Evolutionary conservation across 2,888 invertebrate genomes (phyloP).

Genomic region (Drosophila histrio): DNA sequence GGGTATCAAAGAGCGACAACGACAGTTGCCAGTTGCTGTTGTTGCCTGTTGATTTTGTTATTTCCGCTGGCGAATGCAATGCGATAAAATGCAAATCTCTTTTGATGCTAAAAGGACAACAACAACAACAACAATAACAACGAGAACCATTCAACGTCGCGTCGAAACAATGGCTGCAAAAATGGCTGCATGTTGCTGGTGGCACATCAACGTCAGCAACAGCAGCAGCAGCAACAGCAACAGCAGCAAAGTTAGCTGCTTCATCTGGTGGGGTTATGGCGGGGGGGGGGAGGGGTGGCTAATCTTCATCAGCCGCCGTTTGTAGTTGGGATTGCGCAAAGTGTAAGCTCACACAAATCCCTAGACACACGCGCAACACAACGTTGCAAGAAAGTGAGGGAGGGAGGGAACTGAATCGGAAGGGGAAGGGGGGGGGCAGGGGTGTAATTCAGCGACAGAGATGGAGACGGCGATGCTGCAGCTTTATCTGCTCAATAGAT

Average conservation of each 20-base stretch:
- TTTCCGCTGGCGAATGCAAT: conserved; percentile 71
- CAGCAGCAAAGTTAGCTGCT: conserved; percentile 21
- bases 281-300: conserved; percentile 44
- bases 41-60: conserved; percentile 62
- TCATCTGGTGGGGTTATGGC: not conserved
- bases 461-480: conserved; percentile 46
- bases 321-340: conserved; percentile 68
- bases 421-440: not conserved
- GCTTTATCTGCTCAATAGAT: conserved; percentile 80
- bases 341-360: conserved; percentile 79
- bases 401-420: not conserved
- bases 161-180: conserved; percentile 62
- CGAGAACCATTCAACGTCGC: conserved; percentile 44
- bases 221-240: conserved; percentile 30
- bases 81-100: conserved; percentile 80
- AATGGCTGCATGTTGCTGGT: conserved; percentile 67
- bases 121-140: conserved; percentile 38
- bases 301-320: conserved; percentile 82
- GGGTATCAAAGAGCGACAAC: conserved; percentile 54
- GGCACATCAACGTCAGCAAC: conserved; percentile 65
- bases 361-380: conserved; percentile 49
- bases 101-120: conserved; percentile 78
- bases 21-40: conserved; percentile 25
- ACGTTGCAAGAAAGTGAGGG: not conserved
- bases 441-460: not conserved